Evolutionary conservation across 2,113 vertebrate genomes (phyloP).

Genomic region (Catagonus wagneri): DNA sequence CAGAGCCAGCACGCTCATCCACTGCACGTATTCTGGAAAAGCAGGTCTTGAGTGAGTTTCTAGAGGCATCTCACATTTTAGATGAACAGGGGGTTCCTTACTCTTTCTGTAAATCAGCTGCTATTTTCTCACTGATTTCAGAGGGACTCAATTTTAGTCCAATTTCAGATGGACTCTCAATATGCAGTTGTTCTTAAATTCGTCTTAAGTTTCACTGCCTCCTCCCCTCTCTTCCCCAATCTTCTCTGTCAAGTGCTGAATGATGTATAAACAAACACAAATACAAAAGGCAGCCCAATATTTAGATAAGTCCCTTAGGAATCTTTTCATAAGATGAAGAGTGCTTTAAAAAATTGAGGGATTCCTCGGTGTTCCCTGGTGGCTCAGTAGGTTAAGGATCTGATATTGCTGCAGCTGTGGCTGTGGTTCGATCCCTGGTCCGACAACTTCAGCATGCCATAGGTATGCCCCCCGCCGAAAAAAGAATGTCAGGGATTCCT

Average conservation of each 20-base stretch:
- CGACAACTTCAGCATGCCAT: too few species aligned
- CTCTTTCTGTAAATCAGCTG: conserved; percentile 27
- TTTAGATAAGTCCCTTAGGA: not conserved
- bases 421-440: too few species aligned
- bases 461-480: too few species aligned
- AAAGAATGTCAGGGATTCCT: too few species aligned
- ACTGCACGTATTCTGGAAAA: not conserved
- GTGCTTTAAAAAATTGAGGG: conserved; percentile 15
- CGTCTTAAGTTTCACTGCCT: conserved; percentile 45
- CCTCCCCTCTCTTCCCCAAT: not conserved
- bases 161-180: conserved; percentile 39
- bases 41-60: not conserved
- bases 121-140: conserved; percentile 57
- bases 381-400: too few species aligned
- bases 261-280: conserved; percentile 56
- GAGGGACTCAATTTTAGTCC: not conserved
- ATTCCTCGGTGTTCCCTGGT: not conserved
- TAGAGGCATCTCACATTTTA: conserved; percentile 19
- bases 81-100: conserved; percentile 9
- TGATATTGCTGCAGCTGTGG: too few species aligned
- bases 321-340: conserved; percentile 12
- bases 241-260: conserved; percentile 51
- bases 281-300: not conserved
- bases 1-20: not conserved
- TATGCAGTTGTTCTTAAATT: conserved; percentile 41